Percentiles rank a stretch among this genome's conserved stretches.
phyloP scores from a whole-genome alignment of 2,888 invertebrate species.

The Drosophila parthenogenetica region DNA sequence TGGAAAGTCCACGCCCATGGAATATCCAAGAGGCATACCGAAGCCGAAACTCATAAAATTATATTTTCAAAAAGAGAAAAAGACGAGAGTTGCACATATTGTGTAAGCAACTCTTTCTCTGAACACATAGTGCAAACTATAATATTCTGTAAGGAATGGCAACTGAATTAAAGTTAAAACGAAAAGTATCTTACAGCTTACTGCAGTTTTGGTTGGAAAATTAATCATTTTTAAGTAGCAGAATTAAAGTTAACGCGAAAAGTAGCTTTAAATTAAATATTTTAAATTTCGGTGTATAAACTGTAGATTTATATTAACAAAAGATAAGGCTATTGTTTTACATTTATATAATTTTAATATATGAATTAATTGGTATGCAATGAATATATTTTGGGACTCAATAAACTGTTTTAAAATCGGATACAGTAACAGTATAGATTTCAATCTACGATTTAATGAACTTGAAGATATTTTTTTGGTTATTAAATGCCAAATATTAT shows the following conservation, averaged over 20 bases:
- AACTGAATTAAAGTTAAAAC: background rate
- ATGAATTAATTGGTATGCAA: too few species aligned
- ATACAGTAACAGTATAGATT: too few species aligned
- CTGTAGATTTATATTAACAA: too few species aligned
- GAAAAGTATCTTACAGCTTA: background rate
- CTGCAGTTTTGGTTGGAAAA: background rate
- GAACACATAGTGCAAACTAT: background rate
- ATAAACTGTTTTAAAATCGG: too few species aligned
- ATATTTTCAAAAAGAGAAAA: slow-evolving; percentile 22
- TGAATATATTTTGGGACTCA: too few species aligned
- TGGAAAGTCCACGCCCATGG: slow-evolving; percentile 42
- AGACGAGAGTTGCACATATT: slow-evolving; percentile 11
- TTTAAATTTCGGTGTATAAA: too few species aligned
- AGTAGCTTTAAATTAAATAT: background rate
- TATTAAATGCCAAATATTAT: too few species aligned
- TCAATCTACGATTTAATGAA: too few species aligned
- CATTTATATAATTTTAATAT: too few species aligned
- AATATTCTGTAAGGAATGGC: background rate
- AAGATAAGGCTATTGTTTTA: too few species aligned
- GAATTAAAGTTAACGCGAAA: background rate
- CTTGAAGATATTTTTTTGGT: too few species aligned
- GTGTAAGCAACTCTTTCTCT: slow-evolving; percentile 2
- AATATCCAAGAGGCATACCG: slow-evolving; percentile 39
- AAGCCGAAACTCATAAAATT: slow-evolving; percentile 35
- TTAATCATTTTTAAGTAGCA: background rate